phyloP scores from a whole-genome alignment of 1,140 invertebrate genomes.

The Lamellibrachia luymesi region DNA sequence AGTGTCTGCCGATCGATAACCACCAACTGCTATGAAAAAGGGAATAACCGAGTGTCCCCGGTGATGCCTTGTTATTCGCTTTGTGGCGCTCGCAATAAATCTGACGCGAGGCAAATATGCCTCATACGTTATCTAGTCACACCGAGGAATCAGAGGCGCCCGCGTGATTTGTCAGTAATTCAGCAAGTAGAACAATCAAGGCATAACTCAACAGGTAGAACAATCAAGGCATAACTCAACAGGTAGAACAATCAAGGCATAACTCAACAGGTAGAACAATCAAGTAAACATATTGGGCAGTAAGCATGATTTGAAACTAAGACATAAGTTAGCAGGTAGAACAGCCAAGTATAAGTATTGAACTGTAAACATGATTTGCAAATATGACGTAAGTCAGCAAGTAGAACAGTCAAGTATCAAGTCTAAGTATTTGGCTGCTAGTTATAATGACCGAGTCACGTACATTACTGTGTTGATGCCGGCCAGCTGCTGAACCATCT shows the following conservation, averaged over 20 bases:
- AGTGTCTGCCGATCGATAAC: background rate
- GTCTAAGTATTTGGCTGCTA: too few species aligned
- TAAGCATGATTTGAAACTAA: too few species aligned
- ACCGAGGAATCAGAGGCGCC: background rate
- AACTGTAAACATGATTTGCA: background rate
- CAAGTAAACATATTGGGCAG: too few species aligned
- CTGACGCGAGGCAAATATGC: background rate
- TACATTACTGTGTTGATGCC: constrained; percentile 71
- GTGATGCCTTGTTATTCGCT: background rate
- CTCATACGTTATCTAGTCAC: background rate
- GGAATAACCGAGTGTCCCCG: background rate
- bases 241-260: background rate
- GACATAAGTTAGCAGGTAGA: background rate
- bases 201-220: too few species aligned
- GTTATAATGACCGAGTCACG: constrained; percentile 16
- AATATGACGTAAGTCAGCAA: background rate
- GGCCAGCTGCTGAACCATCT: constrained; percentile 64
- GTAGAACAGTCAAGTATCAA: background rate
- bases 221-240: background rate
- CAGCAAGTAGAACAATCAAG: background rate
- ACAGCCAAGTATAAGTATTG: background rate
- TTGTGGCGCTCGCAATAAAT: background rate
- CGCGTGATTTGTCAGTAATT: background rate
- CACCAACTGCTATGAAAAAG: background rate
- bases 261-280: too few species aligned